Conservation (phyloP, 2,797 vertebrate genomes). For the Cyprinodon diabolis region DNA sequence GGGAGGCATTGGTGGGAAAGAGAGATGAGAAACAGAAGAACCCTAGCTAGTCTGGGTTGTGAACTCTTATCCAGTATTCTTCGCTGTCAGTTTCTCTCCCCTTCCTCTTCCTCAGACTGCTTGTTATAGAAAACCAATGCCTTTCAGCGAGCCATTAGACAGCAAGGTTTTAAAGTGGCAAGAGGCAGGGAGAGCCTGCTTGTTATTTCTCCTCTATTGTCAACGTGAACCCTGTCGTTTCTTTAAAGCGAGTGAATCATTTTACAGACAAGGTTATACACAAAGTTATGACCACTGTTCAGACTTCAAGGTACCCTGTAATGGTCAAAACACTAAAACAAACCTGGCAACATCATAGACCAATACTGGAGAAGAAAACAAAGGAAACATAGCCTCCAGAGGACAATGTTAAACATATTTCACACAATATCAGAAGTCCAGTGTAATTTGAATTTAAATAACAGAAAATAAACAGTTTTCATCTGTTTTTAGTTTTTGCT, state of each 20-base stretch:
- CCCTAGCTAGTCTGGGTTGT: constrained; percentile 43
- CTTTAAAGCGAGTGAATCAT: constrained; percentile 52
- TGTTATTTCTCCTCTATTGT: constrained; percentile 66
- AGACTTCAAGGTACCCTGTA: constrained; percentile 45
- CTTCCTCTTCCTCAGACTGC: constrained; percentile 43
- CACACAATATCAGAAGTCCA: background rate
- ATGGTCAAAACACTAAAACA: constrained; percentile 45
- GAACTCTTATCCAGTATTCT: constrained; percentile 58
- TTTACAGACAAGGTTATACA: constrained; percentile 62
- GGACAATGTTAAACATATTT: background rate
- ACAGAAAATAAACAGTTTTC: background rate
- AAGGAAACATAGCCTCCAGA: background rate
- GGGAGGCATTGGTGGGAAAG: constrained; percentile 44
- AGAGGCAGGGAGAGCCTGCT: constrained; percentile 50
- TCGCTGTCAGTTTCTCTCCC: constrained; percentile 27
- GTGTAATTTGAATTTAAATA: background rate
- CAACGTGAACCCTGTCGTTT: constrained; percentile 57
- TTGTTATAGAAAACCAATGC: constrained; percentile 36
- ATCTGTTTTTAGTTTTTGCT: background rate
- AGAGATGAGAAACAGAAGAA: constrained; percentile 39
- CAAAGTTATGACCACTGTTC: constrained; percentile 47
- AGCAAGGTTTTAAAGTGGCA: constrained; percentile 61
- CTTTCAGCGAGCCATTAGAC: constrained; percentile 61
- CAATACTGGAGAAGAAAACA: constrained; percentile 1
- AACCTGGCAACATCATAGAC: constrained; percentile 22